Conservation (phyloP, 1,140 invertebrate species). For the Musca vetustissima region DNA sequence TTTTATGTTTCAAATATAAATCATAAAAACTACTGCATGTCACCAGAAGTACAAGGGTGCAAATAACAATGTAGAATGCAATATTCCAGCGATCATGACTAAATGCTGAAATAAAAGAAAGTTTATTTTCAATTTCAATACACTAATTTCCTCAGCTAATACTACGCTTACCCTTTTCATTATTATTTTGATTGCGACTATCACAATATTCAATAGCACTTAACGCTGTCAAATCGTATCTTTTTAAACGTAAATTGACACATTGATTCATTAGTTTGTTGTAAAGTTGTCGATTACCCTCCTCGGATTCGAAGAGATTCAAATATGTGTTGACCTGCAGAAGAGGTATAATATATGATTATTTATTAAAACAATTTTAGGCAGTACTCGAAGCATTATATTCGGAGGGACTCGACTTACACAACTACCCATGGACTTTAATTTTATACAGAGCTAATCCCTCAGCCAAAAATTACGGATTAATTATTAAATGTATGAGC, state of each 20-base stretch:
- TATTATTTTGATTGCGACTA: constrained; percentile 9
- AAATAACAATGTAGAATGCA: constrained; percentile 37
- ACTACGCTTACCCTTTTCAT: constrained; percentile 25
- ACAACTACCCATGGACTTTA: too few relatives aligned
- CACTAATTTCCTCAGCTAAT: too few relatives aligned
- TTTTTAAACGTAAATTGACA: constrained; percentile 43
- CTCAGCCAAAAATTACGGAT: too few relatives aligned
- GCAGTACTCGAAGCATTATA: too few relatives aligned
- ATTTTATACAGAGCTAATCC: too few relatives aligned
- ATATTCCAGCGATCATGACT: constrained; percentile 42
- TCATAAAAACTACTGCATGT: constrained; percentile 41
- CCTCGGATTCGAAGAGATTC: constrained; percentile 40
- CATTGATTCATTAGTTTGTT: constrained; percentile 43
- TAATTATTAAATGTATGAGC: too few relatives aligned
- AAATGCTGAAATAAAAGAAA: neutral
- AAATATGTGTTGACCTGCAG: constrained; percentile 47
- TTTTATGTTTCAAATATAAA: constrained; percentile 41
- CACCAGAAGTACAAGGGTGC: constrained; percentile 32
- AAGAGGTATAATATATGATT: neutral
- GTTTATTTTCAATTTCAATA: too few relatives aligned
- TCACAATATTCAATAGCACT: constrained; percentile 49
- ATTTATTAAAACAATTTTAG: too few relatives aligned
- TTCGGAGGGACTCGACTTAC: too few relatives aligned
- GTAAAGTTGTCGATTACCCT: constrained; percentile 37
- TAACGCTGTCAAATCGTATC: constrained; percentile 38